Evolutionary conservation across 2,888 invertebrate species (phyloP).

Genomic region (Epirrhoe alternata): DNA sequence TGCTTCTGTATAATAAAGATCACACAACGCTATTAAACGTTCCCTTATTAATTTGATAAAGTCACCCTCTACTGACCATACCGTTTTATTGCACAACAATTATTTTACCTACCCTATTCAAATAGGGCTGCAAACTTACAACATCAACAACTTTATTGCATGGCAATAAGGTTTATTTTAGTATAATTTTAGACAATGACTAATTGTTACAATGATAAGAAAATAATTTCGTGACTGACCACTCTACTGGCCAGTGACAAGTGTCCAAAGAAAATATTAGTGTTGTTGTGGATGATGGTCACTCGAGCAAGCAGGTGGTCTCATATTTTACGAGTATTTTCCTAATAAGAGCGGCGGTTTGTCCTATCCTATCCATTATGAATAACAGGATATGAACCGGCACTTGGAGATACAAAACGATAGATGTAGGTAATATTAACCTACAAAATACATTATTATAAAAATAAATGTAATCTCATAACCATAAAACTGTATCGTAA

Average conservation of each 20-base stretch:
- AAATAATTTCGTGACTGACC: conserved; percentile 57
- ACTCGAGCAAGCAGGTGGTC: conserved; percentile 11
- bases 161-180: conserved; percentile 45
- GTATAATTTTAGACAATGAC: background rate
- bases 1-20: conserved; percentile 10
- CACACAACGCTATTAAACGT: conserved; percentile 28
- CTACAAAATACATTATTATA: background rate
- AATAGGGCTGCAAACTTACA: conserved; percentile 44
- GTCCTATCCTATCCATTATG: too few relatives aligned
- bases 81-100: conserved; percentile 76
- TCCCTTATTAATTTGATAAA: conserved; percentile 62
- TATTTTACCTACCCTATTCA: conserved; percentile 47
- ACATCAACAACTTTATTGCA: conserved; percentile 41
- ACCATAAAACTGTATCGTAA: conserved; percentile 68
- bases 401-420: too few relatives aligned
- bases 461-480: conserved; percentile 20
- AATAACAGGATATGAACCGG: too few relatives aligned
- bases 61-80: conserved; percentile 62
- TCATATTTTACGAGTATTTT: background rate
- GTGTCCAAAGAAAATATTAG: conserved; percentile 63
- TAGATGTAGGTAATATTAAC: background rate
- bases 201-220: conserved; percentile 35
- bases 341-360: background rate
- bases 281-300: conserved; percentile 16
- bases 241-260: conserved; percentile 63